Conservation (phyloP, 2,888 invertebrate genomes). For the Calephelis perditalis region DNA sequence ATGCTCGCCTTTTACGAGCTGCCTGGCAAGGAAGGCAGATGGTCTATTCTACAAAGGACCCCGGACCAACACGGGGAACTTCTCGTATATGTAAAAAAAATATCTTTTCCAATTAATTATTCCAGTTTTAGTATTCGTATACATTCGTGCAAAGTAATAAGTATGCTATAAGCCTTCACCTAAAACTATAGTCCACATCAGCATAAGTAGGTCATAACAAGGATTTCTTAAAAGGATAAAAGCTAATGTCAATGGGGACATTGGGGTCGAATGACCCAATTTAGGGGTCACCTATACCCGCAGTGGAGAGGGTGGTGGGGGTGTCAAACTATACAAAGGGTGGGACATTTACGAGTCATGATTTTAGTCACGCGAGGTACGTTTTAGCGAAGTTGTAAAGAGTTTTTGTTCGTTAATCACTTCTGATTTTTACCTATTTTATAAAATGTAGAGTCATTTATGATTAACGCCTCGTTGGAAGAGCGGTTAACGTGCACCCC, state of each 20-base stretch:
- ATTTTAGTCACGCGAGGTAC: constrained; percentile 38
- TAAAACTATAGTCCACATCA: neutral
- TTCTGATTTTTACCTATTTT: constrained; percentile 14
- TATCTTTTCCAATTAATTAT: too few relatives aligned
- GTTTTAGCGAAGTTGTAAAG: constrained; percentile 29
- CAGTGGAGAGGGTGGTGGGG: constrained; percentile 22
- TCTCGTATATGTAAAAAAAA: too few relatives aligned
- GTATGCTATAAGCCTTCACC: too few relatives aligned
- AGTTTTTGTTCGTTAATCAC: constrained; percentile 15
- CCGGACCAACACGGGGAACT: too few relatives aligned
- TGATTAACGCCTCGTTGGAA: too few relatives aligned
- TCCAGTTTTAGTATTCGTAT: too few relatives aligned
- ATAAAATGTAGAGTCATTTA: neutral
- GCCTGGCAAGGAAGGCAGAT: too few relatives aligned
- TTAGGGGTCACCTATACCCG: constrained; percentile 29
- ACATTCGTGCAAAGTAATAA: too few relatives aligned
- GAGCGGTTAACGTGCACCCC: too few relatives aligned
- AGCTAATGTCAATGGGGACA: constrained; percentile 25
- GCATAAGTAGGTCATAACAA: constrained; percentile 6
- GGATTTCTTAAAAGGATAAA: constrained; percentile 13
- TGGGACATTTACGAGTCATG: constrained; percentile 29
- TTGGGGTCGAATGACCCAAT: constrained; percentile 32
- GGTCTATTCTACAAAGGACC: too few relatives aligned
- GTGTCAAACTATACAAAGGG: constrained; percentile 28
- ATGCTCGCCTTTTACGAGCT: too few relatives aligned